Conservation (phyloP, 2,888 invertebrate genomes). For the Drosophila algonquin region DNA sequence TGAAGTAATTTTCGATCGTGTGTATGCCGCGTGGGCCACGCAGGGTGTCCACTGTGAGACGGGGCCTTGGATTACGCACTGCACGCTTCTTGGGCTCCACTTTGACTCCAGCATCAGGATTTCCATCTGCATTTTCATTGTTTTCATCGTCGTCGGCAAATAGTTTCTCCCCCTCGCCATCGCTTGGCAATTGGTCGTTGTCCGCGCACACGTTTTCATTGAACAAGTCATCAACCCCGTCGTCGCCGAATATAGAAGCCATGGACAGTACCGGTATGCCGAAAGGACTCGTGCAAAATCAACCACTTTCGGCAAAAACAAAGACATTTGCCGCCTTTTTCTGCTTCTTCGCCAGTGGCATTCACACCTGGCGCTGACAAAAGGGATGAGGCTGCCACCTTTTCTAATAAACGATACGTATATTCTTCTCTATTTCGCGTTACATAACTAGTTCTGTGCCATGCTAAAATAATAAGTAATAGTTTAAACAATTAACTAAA, state of each 20-base stretch:
- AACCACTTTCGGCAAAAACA: neutral
- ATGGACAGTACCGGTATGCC: constrained; percentile 45
- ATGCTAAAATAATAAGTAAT: neutral
- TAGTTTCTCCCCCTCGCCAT: constrained; percentile 82
- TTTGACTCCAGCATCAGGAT: constrained; percentile 54
- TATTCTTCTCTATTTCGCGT: constrained; percentile 51
- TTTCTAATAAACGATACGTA: neutral
- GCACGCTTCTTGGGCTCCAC: constrained; percentile 86
- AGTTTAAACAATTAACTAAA: neutral
- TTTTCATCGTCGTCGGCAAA: constrained; percentile 81
- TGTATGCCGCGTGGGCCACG: constrained; percentile 91
- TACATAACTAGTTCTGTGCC: constrained; percentile 27
- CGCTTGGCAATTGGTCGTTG: constrained; percentile 83
- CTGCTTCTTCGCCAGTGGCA: constrained; percentile 48
- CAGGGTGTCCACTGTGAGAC: constrained; percentile 89
- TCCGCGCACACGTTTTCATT: constrained; percentile 74
- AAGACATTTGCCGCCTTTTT: constrained; percentile 66
- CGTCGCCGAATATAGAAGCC: constrained; percentile 78
- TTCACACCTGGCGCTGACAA: constrained; percentile 29
- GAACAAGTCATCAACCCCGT: constrained; percentile 77
- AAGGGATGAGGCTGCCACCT: constrained; percentile 44
- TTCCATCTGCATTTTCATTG: constrained; percentile 83
- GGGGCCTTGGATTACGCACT: constrained; percentile 87
- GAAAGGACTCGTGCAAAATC: constrained; percentile 1
- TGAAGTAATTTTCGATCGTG: constrained; percentile 91